Conservation (phyloP, 2,888 invertebrate species). For the Rhaphigaster nebulosa region DNA sequence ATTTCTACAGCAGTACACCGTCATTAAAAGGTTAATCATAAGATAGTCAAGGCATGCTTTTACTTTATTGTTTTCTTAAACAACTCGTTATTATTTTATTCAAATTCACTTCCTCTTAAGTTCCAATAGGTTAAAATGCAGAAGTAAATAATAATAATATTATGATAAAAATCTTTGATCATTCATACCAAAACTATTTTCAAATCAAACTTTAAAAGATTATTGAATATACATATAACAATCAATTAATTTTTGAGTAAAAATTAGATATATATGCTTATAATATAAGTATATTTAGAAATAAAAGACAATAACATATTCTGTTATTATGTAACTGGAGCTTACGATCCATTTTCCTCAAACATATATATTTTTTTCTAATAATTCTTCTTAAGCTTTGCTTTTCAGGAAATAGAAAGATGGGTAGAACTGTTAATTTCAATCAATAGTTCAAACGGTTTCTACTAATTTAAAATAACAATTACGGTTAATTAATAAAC, state of each 20-base stretch:
- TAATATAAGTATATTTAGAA: background rate
- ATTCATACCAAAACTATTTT: too few relatives aligned
- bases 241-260: background rate
- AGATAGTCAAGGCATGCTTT: background rate
- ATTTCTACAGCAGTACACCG: too few relatives aligned
- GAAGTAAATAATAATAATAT: background rate
- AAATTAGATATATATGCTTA: background rate
- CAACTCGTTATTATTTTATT: too few relatives aligned
- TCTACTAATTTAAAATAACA: background rate
- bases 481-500: too few relatives aligned
- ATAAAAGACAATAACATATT: background rate
- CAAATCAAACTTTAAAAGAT: background rate
- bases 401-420: background rate
- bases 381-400: background rate
- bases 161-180: too few relatives aligned
- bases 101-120: too few relatives aligned
- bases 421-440: background rate
- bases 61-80: background rate
- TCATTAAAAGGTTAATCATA: too few relatives aligned
- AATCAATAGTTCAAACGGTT: background rate
- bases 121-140: too few relatives aligned
- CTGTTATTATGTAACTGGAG: too few relatives aligned
- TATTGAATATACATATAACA: too few relatives aligned
- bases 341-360: background rate
- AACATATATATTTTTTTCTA: background rate